Evolutionary conservation across 2,888 invertebrate genomes (phyloP), one percentile per base, ranked within the genome.

Genomic region (Lissocephala sabroskyi): DNA sequence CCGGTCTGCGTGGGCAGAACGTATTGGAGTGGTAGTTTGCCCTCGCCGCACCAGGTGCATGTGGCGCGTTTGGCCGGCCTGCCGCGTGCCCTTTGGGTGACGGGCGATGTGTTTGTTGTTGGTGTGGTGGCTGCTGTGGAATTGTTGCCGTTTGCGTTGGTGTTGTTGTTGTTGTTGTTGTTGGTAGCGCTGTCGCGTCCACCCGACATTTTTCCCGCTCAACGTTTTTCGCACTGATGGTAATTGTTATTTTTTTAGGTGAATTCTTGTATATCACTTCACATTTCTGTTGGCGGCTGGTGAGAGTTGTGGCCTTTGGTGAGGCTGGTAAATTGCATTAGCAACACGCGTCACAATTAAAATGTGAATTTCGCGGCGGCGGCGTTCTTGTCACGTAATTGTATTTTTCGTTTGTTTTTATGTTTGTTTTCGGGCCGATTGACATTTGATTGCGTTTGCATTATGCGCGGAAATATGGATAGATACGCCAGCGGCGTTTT

Each of bases 41-140:
- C 90, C 84, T 94, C 94, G 49, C 91, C 92, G 82, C 95, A 95
- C 95, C 94, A 95, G 14, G 93, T 93, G 84, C 95, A 95, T 2
- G 81, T 79, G 6, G 82, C 79, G 65, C 91, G 90, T 84, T 93
- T 94, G 10, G 93, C 92, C 49, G 94, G 94, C 75, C 94, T 89
- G 54, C 94, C 94, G 11, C 84, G 81, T 36, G 81, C 80, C 35
- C 83, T 62, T 43, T 78, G 80, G 19, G 51, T 33, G 1, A 55
- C 39, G 32, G 63, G 67, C 30, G 76, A 55, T 29, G 62, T 59
- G 56, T 49, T 47, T 47, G 43, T 61, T 51, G 48, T 49, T 17
- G 36, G 35, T 39, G 37, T 35, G 4, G 30, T 35, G 33, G 41
- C 35, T 13, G 17, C 1, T 26, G 44, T 46, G 56, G 64, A 14